A percentile compares a stretch with the other conserved stretches of the same genome.
Evolutionary conservation across 2,113 vertebrate genomes (phyloP).

Genomic region (Microcebus lehilahytsara): DNA sequence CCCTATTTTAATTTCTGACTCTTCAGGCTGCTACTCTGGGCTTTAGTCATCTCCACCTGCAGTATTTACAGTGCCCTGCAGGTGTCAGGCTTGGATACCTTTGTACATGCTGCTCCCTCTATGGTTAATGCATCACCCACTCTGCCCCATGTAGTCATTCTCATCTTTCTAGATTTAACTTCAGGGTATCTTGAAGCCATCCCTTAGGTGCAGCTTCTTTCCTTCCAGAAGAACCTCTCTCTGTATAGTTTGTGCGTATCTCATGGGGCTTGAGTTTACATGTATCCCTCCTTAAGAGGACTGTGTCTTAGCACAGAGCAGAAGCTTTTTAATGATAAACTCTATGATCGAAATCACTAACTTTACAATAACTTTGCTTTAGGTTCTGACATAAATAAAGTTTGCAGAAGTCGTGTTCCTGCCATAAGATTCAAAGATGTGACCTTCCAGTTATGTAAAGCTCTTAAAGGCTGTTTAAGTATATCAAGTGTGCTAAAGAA

Average conservation of each 20-base stretch:
- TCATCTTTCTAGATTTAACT: neutral
- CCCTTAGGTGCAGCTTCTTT: neutral
- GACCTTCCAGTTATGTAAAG: slow-evolving; percentile 91
- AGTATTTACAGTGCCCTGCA: neutral
- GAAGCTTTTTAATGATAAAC: slow-evolving; percentile 15
- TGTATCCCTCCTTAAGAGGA: neutral
- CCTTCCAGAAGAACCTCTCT: neutral
- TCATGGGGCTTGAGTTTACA: neutral
- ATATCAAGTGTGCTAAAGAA: slow-evolving; percentile 88
- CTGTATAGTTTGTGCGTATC: neutral
- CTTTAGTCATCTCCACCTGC: neutral
- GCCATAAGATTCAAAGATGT: slow-evolving; percentile 91
- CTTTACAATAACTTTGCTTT: slow-evolving; percentile 61
- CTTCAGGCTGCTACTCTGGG: neutral
- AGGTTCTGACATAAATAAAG: slow-evolving; percentile 84
- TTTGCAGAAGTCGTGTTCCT: slow-evolving; percentile 88
- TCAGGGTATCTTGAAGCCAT: neutral
- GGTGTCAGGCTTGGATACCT: neutral
- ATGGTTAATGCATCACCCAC: too few species aligned
- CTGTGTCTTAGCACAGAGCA: neutral
- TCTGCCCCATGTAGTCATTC: neutral
- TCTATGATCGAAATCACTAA: neutral
- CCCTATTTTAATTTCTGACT: neutral
- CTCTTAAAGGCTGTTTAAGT: slow-evolving; percentile 90
- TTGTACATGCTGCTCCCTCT: neutral